Evolutionary conservation across 1,140 invertebrate species (phyloP), one percentile per base, ranked within the genome.

Genomic region (Lordiphosa clarofinis): DNA sequence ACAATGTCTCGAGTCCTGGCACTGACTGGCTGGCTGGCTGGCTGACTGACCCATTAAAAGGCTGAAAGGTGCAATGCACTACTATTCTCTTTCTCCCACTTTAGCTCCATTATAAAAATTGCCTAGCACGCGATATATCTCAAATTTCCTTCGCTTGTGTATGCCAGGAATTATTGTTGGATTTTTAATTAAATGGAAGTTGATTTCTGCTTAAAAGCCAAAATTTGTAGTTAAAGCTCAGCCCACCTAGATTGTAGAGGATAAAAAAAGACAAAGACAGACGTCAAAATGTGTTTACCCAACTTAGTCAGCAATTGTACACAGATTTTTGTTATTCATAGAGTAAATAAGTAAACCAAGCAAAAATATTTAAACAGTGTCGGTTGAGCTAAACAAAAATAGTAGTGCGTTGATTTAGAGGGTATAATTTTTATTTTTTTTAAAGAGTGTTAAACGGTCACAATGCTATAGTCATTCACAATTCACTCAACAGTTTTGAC

Each of bases 11-110:
- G 15, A n/a, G n/a, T 36, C 13, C 33, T 38, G 21, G 40, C 9
- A 43, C 13, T 39, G 47, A 50, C 53, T 66, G 60, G 44, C 42
- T 55, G 73, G 44, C 42, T 55, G 73, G 64, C 71, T 79, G 70
- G 5, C 57, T 75, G 78, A 19, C 19, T 19, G 19, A 82, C 75
- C 75, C 61, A 81, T 47, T 46, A 65, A 65, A 55, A 56, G 60
- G 75, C 59, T 52, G 31, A 21, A 36, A 78, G 74, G 74, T 78
- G 74, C 28, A 79, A 69, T 78, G 74, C 59, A 73, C 74, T 57
- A 4, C 31, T 31, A 6, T 21, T 21, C 13, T 24, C 19, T 13
- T 33, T 13, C 33, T 24, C 8, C 24, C n/a, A 13, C 42, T 24
- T 19, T 7, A 57, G 7, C 19, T 11, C 19, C 43, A 38, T 48